Base-by-base conservation (phyloP, 2,888 invertebrate genomes). In the Brachycybe producta region DNA sequence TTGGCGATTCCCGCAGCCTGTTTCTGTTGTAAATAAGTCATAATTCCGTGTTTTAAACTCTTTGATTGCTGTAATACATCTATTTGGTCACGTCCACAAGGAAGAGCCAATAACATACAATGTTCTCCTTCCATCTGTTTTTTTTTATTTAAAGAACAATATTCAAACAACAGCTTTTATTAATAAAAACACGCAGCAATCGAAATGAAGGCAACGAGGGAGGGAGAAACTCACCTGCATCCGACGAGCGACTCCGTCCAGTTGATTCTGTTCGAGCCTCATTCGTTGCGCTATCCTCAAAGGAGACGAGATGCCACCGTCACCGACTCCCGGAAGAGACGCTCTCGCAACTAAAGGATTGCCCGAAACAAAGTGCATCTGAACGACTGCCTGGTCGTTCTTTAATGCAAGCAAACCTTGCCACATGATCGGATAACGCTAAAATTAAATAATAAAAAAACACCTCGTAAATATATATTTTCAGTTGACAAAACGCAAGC, bases 1-100 rank as follows among this genome's bases (percentile, higher is more conserved):
- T 97, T 97, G 60, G 97, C 90, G 65, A 98, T 97, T 61, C 97
- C 97, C 59, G 97, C 97, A 54, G 97, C 97, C 73, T 90, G 90
- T 70, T 97, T 97, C 65, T 86, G 82, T 72, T 90, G 87, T 61
- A 97, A 75, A 70, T 98, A 98, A 47, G 87, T 88, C 64, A 97
- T 95, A 69, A 97, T 95, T 58, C 91, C 91, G 56, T 78, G 80
- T 60, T 82, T 82, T 58, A 97, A 75, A 67, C 86, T 87, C 63
- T 83, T 83, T 57, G 86, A 86, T 71, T 97, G 94, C 69, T 88
- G 84, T 57, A 90, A 72, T 52, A 94, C 87, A 68, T 95, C 94
- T 72, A 85, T 79, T 67, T 88, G 87, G 70, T 94, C 90, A 55
- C 84, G 80, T 3, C 97, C 97, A 68, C 92, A 94, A 34, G 95